These are phyloP conservation scores for Caranx melampygus DNA, from an alignment of 2,113 vertebrate species.

Conservation along the genomic window DNA sequence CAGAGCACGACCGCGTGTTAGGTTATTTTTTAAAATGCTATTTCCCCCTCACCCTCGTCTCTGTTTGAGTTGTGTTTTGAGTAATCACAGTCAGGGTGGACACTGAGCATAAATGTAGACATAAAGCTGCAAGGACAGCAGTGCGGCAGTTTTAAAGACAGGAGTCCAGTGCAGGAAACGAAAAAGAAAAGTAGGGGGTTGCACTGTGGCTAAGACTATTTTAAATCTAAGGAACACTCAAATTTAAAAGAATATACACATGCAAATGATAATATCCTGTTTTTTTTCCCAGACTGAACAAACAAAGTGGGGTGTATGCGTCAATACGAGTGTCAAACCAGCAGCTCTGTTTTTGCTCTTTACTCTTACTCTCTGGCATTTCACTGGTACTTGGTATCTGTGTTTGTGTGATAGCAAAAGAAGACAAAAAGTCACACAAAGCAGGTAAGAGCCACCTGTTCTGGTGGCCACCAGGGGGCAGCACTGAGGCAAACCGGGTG, in stretches of 20 bases:
- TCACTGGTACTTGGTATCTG: not conserved
- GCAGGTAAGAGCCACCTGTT: slow-evolving; percentile 38
- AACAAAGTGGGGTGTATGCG: not conserved
- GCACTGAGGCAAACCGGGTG: slow-evolving; percentile 15
- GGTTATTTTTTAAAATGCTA: not conserved
- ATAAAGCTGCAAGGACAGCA: slow-evolving; percentile 17
- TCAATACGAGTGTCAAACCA: not conserved
- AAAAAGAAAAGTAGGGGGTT: not conserved
- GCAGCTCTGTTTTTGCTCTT: not conserved
- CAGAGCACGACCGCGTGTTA: not conserved
- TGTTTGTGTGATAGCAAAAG: not conserved
- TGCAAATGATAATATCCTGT: not conserved
- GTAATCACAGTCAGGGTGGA: slow-evolving; percentile 29
- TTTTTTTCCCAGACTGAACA: not conserved
- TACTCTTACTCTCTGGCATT: not conserved
- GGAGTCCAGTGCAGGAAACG: not conserved
- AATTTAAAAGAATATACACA: not conserved
- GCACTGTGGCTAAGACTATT: not conserved
- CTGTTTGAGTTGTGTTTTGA: slow-evolving; percentile 26
- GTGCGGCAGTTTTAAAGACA: not conserved
- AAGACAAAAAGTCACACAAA: slow-evolving; percentile 13
- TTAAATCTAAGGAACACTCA: not conserved
- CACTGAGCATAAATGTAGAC: slow-evolving; percentile 6
- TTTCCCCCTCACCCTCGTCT: not conserved
- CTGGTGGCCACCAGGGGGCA: slow-evolving; percentile 55